Evolutionary conservation across 2,888 invertebrate genomes (phyloP), one percentile per base, ranked within the genome.

Genomic region (Machimus atricapillus): DNA sequence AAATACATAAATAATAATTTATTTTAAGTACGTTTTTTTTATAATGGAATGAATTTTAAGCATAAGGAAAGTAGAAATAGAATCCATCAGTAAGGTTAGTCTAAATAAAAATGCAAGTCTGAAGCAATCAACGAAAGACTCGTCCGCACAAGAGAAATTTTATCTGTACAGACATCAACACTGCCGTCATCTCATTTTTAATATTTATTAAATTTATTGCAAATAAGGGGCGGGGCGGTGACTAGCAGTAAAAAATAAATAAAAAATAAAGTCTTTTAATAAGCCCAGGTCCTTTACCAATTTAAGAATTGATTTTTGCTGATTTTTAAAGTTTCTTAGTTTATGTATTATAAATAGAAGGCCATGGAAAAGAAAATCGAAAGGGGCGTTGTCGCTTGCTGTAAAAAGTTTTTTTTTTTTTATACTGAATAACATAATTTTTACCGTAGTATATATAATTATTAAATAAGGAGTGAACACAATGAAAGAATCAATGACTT

Each of bases 91-190:
- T 81, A 66, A 58, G 37, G 52, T 76, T 40, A 76, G 31, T n/a
- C 76, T 76, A 82, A 66, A 82, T 12, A 37, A 76, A 76, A 76
- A 34, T 76, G 34, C 34, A 76, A 85, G 74, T 74, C 73, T 74
- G 73, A 85, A 74, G 43, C 85, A 83, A 66, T 83, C 82, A 85
- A 74, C 85, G 85, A 74, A 85, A 85, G 74, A 74, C 74, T 85
- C 85, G 40, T 19, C 43, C 40, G 58, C 37, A 74, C 37, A 66
- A 46, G 37, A 46, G 37, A 40, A 43, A 19, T 82, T 82, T 82
- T 82, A 19, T 34, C 52, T 82, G 66, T 82, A 82, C 82, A 82
- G 82, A 58, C 40, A 82, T 82, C 56, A 82, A 58, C 82, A 82
- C 66, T 66, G 82, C 79, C 82, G 66, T 82, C 66, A 66, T 82